A percentile compares a stretch with the other conserved stretches of the same genome.
These are phyloP conservation scores for Antigone vipio DNA, from an alignment of 2,113 vertebrate species.

Conservation along the genomic window DNA sequence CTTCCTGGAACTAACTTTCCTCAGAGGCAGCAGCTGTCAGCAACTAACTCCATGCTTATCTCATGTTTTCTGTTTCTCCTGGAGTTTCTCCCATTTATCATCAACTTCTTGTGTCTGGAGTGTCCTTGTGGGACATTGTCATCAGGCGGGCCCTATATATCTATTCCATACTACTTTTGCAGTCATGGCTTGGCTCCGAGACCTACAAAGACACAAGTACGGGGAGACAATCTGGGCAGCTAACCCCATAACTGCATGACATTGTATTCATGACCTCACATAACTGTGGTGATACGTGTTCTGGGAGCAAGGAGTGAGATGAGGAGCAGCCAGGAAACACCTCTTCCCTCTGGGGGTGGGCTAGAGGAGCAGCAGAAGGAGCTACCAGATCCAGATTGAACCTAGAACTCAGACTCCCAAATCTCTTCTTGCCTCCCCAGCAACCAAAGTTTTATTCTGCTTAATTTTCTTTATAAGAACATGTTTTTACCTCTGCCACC, in stretches of 20 bases:
- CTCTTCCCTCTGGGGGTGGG: accelerated
- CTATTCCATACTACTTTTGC: background rate
- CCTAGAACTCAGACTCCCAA: background rate
- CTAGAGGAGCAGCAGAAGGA: background rate
- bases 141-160: background rate
- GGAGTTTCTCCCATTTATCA: background rate
- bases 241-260: background rate
- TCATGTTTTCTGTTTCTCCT: background rate
- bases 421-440: background rate
- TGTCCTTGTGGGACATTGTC: background rate
- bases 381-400: background rate
- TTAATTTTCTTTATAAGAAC: background rate
- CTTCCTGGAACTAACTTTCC: background rate
- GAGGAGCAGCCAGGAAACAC: background rate
- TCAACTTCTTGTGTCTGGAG: background rate
- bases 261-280: background rate
- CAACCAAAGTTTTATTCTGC: background rate
- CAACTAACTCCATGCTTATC: background rate
- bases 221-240: background rate
- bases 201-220: background rate
- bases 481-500: background rate
- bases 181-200: background rate
- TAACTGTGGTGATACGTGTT: background rate
- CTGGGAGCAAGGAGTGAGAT: background rate
- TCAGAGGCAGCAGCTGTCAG: background rate